Conservation (phyloP, 2,888 invertebrate genomes). For the Erebia aethiops region DNA sequence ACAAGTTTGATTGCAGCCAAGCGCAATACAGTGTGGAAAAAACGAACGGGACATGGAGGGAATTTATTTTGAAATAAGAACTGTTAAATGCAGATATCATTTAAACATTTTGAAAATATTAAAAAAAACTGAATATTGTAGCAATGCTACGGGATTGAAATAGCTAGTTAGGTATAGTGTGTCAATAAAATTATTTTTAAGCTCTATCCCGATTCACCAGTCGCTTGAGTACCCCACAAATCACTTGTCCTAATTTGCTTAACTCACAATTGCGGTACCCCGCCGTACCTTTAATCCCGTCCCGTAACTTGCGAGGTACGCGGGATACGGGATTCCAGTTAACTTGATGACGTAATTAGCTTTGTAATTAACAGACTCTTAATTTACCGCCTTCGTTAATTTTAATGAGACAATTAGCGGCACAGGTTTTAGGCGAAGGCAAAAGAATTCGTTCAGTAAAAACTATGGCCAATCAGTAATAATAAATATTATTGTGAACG, state of each 20-base stretch:
- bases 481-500: too few species aligned
- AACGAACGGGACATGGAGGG: too few species aligned
- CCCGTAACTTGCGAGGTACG: slow-evolving; percentile 26
- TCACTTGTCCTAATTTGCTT: slow-evolving; percentile 7
- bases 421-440: not conserved
- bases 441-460: too few species aligned
- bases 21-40: too few species aligned
- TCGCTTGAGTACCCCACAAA: not conserved
- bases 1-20: too few species aligned
- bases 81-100: too few species aligned
- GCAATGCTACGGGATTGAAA: too few species aligned
- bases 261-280: slow-evolving; percentile 1
- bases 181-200: not conserved
- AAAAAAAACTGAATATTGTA: too few species aligned
- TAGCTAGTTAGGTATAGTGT: too few species aligned
- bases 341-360: slow-evolving; percentile 27
- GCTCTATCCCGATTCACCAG: not conserved
- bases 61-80: too few species aligned
- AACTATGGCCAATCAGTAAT: too few species aligned
- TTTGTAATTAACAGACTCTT: slow-evolving; percentile 33
- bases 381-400: slow-evolving; percentile 16
- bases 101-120: too few species aligned
- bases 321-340: slow-evolving; percentile 25
- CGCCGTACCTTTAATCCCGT: slow-evolving; percentile 22
- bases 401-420: slow-evolving; percentile 5